These are phyloP conservation scores for Heliconius sara DNA, from an alignment of 2,888 invertebrate species.

Conservation along the genomic window DNA sequence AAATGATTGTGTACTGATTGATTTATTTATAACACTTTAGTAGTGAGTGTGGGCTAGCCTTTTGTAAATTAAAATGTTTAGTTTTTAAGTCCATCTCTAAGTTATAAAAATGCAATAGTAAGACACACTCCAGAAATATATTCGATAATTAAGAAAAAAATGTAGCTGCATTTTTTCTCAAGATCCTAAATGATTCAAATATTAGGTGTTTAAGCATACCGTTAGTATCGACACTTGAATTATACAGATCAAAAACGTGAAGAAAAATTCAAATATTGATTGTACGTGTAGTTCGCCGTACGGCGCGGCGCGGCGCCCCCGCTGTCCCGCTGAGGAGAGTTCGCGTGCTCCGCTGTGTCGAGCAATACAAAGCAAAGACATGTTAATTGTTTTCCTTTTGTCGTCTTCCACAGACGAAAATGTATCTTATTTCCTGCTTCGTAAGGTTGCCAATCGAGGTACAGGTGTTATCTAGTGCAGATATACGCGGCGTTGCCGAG, in stretches of 20 bases:
- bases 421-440: slow-evolving; percentile 18
- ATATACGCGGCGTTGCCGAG: slow-evolving; percentile 42
- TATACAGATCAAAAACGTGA: slow-evolving; percentile 29
- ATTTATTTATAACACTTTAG: no score
- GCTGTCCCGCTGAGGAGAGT: slow-evolving; percentile 21
- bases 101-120: no score
- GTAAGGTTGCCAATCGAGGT: slow-evolving; percentile 17
- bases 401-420: slow-evolving; percentile 10
- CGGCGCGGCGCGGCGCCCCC: slow-evolving; percentile 17
- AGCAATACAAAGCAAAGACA: slow-evolving; percentile 44
- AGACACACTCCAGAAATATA: not conserved
- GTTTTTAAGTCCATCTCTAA: no score
- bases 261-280: slow-evolving; percentile 41
- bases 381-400: slow-evolving; percentile 48
- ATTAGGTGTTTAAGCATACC: slow-evolving; percentile 10
- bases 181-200: not conserved
- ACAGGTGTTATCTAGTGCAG: slow-evolving; percentile 16
- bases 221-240: slow-evolving; percentile 28
- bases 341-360: slow-evolving; percentile 31
- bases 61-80: no score
- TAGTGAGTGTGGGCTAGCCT: no score
- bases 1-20: no score
- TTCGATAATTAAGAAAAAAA: not conserved
- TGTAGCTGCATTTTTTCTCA: not conserved
- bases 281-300: slow-evolving; percentile 27